Evolutionary conservation across 2,888 invertebrate species (phyloP).

Genomic region (Eumacrocentrus americanus): DNA sequence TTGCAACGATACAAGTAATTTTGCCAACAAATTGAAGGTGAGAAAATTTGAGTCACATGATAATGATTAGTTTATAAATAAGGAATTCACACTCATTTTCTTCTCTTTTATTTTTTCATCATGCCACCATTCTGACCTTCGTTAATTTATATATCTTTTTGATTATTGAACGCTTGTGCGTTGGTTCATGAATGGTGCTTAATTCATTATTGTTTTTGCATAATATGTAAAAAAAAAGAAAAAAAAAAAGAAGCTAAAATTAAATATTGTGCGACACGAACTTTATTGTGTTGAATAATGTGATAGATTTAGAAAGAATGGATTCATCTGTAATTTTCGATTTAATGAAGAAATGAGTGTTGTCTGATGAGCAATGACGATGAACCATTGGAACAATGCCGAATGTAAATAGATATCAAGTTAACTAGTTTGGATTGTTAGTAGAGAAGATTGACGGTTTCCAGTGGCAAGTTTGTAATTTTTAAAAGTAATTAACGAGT

Average conservation of each 20-base stretch:
- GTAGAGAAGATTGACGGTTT: conserved; percentile 30
- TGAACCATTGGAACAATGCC: conserved; percentile 32
- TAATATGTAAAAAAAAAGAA: conserved; percentile 20
- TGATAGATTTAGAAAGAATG: conserved; percentile 32
- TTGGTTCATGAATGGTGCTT: background rate
- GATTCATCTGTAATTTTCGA: background rate
- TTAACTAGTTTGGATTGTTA: conserved; percentile 29
- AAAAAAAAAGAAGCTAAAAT: conserved; percentile 7
- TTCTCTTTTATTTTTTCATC: background rate
- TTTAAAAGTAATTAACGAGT: conserved; percentile 19
- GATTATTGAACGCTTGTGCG: background rate
- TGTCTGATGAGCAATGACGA: conserved; percentile 12
- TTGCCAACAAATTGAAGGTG: background rate
- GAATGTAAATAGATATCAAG: conserved; percentile 39
- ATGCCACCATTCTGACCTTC: background rate
- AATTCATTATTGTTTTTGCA: background rate
- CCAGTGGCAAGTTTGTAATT: conserved; percentile 30
- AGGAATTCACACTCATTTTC: background rate
- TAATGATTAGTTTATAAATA: background rate
- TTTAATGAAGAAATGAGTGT: conserved; percentile 14
- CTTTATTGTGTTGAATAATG: conserved; percentile 32
- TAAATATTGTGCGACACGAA: conserved; percentile 27
- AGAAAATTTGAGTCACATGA: background rate
- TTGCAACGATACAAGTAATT: background rate
- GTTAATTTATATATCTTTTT: background rate